Evolutionary conservation across 2,113 vertebrate species (phyloP).

Genomic region (Mastomys natalensis): DNA sequence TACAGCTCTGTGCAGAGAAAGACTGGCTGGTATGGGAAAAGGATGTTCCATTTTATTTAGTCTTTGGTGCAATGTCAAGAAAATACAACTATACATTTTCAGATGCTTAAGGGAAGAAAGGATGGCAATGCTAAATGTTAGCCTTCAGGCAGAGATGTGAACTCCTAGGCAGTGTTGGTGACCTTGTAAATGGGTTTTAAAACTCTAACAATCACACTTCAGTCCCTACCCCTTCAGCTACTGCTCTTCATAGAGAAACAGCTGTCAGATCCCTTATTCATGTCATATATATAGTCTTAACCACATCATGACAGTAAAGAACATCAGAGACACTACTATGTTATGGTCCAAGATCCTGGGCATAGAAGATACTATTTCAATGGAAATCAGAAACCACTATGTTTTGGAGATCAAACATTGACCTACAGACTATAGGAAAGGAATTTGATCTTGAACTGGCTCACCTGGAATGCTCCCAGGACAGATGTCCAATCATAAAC

Average conservation of each 20-base stretch:
- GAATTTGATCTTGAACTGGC: constrained; percentile 93
- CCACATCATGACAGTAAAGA: constrained; percentile 93
- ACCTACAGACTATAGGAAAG: constrained; percentile 92
- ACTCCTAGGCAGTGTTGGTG: background rate
- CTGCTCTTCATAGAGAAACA: constrained; percentile 66
- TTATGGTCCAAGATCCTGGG: constrained; percentile 93
- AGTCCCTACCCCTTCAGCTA: background rate
- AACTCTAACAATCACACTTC: background rate
- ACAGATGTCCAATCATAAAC: constrained; percentile 91
- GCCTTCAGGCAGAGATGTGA: background rate
- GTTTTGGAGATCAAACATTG: constrained; percentile 93
- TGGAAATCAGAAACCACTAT: constrained; percentile 90
- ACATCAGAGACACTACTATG: constrained; percentile 85
- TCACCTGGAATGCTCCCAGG: constrained; percentile 89
- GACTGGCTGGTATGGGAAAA: background rate
- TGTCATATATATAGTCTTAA: constrained; percentile 90
- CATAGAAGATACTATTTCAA: constrained; percentile 93
- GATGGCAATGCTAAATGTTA: background rate
- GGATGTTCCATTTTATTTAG: background rate
- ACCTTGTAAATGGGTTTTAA: background rate
- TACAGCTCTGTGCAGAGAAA: background rate
- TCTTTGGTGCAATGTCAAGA: constrained; percentile 22
- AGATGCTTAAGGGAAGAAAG: background rate
- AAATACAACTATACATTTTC: background rate
- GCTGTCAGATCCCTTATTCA: constrained; percentile 69